These are phyloP conservation scores for Macrosoma leucophasiata DNA, from an alignment of 2,888 invertebrate genomes.

Conservation along the genomic window DNA sequence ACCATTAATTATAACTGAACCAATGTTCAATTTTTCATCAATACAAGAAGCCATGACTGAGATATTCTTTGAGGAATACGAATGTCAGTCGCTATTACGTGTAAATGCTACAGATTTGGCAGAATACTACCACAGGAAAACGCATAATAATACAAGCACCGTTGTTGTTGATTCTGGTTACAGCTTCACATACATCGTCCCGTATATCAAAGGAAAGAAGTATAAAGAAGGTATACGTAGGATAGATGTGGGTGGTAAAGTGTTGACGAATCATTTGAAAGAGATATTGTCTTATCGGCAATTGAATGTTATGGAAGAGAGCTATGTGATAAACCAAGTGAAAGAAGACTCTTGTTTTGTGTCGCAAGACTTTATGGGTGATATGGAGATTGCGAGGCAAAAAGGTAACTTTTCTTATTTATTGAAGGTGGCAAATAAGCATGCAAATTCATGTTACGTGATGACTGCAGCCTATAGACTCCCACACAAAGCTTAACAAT, in stretches of 20 bases:
- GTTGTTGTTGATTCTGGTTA: constrained; percentile 96
- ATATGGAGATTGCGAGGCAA: constrained; percentile 81
- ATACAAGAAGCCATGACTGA: constrained; percentile 96
- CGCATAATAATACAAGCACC: constrained; percentile 78
- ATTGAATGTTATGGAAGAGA: constrained; percentile 98
- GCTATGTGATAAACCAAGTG: constrained; percentile 97
- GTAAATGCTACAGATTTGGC: constrained; percentile 89
- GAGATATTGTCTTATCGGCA: constrained; percentile 97
- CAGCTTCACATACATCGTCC: constrained; percentile 96
- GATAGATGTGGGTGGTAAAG: constrained; percentile 97
- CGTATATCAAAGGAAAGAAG: constrained; percentile 88
- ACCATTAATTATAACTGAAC: constrained; percentile 93
- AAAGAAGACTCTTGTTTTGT: constrained; percentile 99
- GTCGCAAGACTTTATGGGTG: constrained; percentile 86
- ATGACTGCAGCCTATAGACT: too few relatives aligned
- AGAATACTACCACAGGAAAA: constrained; percentile 79
- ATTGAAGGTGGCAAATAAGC: too few relatives aligned
- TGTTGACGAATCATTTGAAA: constrained; percentile 97
- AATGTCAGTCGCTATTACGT: constrained; percentile 87
- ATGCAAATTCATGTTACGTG: too few relatives aligned
- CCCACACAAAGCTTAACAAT: too few relatives aligned
- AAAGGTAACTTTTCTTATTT: too few relatives aligned
- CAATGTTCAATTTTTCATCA: constrained; percentile 93
- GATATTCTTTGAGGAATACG: constrained; percentile 98
- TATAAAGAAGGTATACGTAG: constrained; percentile 81